Base-by-base conservation (phyloP, 2,888 invertebrate species). In the Macaria liturata region DNA sequence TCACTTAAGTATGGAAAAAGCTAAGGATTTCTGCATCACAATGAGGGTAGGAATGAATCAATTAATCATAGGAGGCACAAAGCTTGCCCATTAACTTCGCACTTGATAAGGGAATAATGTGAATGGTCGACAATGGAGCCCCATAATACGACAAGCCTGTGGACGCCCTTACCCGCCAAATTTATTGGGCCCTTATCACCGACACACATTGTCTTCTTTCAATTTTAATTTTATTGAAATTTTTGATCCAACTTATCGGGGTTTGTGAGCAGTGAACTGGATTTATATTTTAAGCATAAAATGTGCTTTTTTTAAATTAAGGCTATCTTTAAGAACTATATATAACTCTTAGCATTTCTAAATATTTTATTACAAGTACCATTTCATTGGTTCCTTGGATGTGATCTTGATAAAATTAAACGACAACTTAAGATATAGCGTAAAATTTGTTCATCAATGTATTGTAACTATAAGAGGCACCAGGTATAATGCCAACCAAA, bases 21-120 rank as follows among this genome's bases (percentile, higher is more conserved):
- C 81, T 83, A 76, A 88, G 83, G 84, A 88, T 87, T 88, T 88
- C 84, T 88, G 84, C 84, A 89, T 89, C 70, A 91, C 87, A 90
- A 91, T 85, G 84, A 84, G 79, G 81, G 79, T 81, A 80, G 77
- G 77, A 74, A 78, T 76, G 77, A 83, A 88, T 88, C 91, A 88
- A 91, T 91, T 90, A 91, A 91, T 91, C 91, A 91, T 90, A 86
- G 66, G 70, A 81, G 71, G 81, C 83, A 91, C 89, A 91, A 91
- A 83, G 90, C 86, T 83, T 71, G 83, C 85, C 89, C 90, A 90
- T 91, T 91, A 91, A 89, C 88, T 89, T 88, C 83, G 80, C 83
- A 86, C 84, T 89, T 88, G 89, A 90, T 90, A 88, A 89, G 86
- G 87, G 90, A 86, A 88, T 88, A 88, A 88, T 86, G 81, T 82